phyloP scores from a whole-genome alignment of 2,113 vertebrate species.

The Empidonax traillii region DNA sequence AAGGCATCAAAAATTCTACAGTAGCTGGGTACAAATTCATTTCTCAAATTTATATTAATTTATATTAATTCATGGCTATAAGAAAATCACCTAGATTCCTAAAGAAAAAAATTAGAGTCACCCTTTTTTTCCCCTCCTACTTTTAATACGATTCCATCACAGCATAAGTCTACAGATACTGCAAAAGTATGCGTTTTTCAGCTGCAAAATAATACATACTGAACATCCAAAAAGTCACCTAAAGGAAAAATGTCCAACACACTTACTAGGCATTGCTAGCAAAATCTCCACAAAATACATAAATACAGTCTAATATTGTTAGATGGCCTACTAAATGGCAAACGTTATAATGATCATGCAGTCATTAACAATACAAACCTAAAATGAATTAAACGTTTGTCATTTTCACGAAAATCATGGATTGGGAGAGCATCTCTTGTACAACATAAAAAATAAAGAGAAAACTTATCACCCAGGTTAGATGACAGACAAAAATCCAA shows the following conservation, averaged over 20 bases:
- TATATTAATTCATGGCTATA: background rate
- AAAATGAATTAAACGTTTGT: background rate
- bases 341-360: background rate
- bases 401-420: background rate
- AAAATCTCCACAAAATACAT: background rate
- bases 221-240: background rate
- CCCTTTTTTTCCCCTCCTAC: too few relatives aligned
- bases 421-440: background rate
- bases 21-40: background rate
- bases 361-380: background rate
- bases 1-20: background rate
- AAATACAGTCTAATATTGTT: background rate
- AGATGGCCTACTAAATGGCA: background rate
- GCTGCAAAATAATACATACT: background rate
- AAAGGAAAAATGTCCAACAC: background rate
- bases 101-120: background rate
- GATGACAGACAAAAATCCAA: background rate
- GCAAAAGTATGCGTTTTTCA: background rate
- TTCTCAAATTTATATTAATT: constrained; percentile 22
- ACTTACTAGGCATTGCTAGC: background rate
- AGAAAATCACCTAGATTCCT: background rate
- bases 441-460: background rate
- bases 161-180: background rate
- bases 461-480: background rate
- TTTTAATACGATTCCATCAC: background rate